Evolutionary conservation across 2,113 vertebrate species (phyloP).

Genomic region (Ptilonorhynchus violaceus): DNA sequence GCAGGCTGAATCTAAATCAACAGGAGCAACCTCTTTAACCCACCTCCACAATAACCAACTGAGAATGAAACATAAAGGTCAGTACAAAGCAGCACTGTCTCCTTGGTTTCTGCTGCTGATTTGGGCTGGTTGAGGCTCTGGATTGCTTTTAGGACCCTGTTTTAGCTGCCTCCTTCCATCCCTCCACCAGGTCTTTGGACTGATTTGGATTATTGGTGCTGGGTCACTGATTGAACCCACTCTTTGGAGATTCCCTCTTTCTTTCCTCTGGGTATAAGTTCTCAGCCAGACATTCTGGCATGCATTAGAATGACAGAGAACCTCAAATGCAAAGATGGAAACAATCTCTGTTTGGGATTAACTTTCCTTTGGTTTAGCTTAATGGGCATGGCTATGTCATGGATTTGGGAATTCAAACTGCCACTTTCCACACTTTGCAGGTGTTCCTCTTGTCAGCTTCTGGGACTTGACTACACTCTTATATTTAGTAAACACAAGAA

Average conservation of each 20-base stretch:
- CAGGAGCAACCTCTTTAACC: background rate
- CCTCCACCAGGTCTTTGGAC: background rate
- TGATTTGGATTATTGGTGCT: background rate
- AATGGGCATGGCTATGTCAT: background rate
- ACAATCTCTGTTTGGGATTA: background rate
- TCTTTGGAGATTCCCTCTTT: background rate
- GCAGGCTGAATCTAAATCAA: constrained; percentile 8
- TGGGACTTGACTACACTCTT: background rate
- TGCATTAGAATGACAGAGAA: background rate
- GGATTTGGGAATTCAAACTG: background rate
- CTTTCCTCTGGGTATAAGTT: background rate
- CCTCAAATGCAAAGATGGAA: background rate
- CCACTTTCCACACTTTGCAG: background rate
- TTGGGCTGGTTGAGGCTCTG: background rate
- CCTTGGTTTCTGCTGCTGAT: background rate
- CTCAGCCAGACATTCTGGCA: background rate
- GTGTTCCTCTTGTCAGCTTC: background rate
- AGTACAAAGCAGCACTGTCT: background rate
- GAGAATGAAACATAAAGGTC: background rate
- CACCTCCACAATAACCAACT: background rate
- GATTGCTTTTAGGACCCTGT: background rate
- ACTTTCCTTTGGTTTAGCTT: background rate
- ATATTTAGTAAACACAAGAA: constrained; percentile 20
- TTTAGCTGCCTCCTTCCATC: background rate
- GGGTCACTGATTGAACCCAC: background rate